Base-by-base conservation (phyloP, 2,113 vertebrate genomes). In the Noctilio leporinus region DNA sequence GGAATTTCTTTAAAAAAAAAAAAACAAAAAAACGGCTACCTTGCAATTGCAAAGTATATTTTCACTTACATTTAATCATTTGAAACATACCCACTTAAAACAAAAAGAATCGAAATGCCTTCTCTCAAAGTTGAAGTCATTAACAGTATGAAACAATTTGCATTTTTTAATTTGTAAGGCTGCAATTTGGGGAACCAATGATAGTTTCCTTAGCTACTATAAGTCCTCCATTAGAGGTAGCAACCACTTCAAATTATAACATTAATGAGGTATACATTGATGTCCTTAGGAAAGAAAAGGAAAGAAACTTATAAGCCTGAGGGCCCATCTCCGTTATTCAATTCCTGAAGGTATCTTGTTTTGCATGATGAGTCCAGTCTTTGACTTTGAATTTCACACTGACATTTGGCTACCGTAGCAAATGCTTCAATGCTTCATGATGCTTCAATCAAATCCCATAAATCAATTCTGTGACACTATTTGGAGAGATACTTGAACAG, bases 41-140 rank as follows among this genome's bases (percentile, higher is more conserved):
- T 81, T 77, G 59, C 40, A 53, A 8, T 80, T 55, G 91, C 6
- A 16, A 30, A 80, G 24, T 70, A 30, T 53, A 55, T 72, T 69
- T 80, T 65, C 35, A 87, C 49, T 91, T 76, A 92, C 92, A 92
- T 40, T 19, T 86, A 90, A 11, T 62, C 53, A 65, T 26, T 75
- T 89, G 92, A 86, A 86, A 59, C 26, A 5, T 92, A 69, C 15
- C 82, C 43, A 62, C 38, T 45, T 85, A 85, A 87, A 93, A 92
- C 45, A 59, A 85, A 94, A 80, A 55, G 40, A 80, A 28, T 84
- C 33, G 64, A 73, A 92, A 70, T 0, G 5, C 6, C 47, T 89
- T 78, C 15, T 80, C 91, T 87, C 38, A 88, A 96, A 93, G 90
- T 88, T 38, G 81, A 69, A 67, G 88, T 93, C 75, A 35, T 62